Conservation (phyloP, 2,888 invertebrate genomes). For the Hyppa rectilinea region DNA sequence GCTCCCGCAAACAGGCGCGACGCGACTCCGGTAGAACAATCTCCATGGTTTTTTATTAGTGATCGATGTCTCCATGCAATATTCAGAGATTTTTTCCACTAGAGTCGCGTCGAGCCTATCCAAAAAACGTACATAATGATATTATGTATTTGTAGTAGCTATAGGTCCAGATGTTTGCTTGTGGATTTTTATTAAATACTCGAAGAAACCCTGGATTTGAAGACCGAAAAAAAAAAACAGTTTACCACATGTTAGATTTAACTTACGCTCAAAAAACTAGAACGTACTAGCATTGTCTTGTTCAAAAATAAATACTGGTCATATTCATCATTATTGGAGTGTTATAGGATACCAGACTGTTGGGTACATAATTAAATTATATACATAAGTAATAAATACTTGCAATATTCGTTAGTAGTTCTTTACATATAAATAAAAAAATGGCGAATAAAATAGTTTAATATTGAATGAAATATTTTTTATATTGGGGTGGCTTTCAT, state of each 20-base stretch:
- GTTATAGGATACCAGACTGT: slow-evolving; percentile 1
- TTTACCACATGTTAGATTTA: background rate
- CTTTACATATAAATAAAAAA: background rate
- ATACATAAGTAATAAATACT: slow-evolving; percentile 1
- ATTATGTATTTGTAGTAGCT: no score
- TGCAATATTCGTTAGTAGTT: slow-evolving; percentile 11
- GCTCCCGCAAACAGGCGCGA: background rate
- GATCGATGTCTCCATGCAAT: no score
- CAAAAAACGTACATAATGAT: no score
- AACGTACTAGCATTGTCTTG: background rate
- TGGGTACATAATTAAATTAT: slow-evolving; percentile 7
- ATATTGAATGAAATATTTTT: background rate
- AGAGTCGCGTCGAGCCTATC: background rate
- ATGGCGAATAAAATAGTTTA: background rate
- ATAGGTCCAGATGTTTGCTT: no score
- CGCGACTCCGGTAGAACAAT: background rate
- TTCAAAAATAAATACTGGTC: slow-evolving; percentile 25
- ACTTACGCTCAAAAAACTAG: slow-evolving; percentile 12
- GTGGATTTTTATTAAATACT: no score
- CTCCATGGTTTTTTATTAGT: no score
- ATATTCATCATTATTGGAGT: slow-evolving; percentile 22
- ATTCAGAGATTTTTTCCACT: no score
- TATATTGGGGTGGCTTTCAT: no score
- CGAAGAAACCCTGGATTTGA: background rate
- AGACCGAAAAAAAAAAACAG: background rate